Percentiles rank a stretch among this genome's conserved stretches.
These are phyloP conservation scores for Diploscapter pachys DNA, from an alignment of 1,140 invertebrate genomes.

Conservation along the genomic window DNA sequence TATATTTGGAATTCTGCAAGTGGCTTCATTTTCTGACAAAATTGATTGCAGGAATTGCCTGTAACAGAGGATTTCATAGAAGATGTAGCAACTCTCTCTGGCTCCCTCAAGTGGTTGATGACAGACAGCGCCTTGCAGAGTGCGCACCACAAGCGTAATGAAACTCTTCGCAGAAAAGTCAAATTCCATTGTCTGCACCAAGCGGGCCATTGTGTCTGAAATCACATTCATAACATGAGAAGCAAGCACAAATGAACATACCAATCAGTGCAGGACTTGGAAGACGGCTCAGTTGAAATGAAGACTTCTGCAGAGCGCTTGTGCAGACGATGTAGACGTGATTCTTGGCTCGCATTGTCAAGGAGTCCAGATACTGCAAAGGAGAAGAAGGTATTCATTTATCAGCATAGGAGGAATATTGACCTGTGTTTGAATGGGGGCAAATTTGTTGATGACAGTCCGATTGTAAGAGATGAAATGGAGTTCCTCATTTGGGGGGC, in stretches of 20 bases:
- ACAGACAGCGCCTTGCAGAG: not conserved
- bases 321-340: not conserved
- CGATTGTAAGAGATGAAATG: slow-evolving; percentile 4
- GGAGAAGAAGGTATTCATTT: not conserved
- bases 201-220: slow-evolving; percentile 7
- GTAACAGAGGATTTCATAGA: not conserved
- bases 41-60: not conserved
- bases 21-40: not conserved
- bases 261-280: slow-evolving; percentile 32
- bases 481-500: not conserved
- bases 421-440: slow-evolving; percentile 10
- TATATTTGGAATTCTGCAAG: slow-evolving; percentile 11
- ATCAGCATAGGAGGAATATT: slow-evolving; percentile 1
- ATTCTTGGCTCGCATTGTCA: slow-evolving; percentile 26
- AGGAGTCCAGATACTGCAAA: slow-evolving; percentile 23
- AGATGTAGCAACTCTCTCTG: not conserved
- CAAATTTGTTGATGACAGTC: not conserved
- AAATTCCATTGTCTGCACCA: slow-evolving; percentile 4
- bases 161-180: slow-evolving; percentile 7
- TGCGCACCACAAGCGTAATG: not conserved
- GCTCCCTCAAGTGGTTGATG: not conserved
- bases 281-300: slow-evolving; percentile 1
- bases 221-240: slow-evolving; percentile 42
- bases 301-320: not conserved
- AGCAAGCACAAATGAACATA: slow-evolving; percentile 23